Evolutionary conservation across 30 jellyfish, hydroid and myxozoan genomes (phyloP), one percentile per base, ranked within the genome.

Genomic region (Pelagia noctiluca): DNA sequence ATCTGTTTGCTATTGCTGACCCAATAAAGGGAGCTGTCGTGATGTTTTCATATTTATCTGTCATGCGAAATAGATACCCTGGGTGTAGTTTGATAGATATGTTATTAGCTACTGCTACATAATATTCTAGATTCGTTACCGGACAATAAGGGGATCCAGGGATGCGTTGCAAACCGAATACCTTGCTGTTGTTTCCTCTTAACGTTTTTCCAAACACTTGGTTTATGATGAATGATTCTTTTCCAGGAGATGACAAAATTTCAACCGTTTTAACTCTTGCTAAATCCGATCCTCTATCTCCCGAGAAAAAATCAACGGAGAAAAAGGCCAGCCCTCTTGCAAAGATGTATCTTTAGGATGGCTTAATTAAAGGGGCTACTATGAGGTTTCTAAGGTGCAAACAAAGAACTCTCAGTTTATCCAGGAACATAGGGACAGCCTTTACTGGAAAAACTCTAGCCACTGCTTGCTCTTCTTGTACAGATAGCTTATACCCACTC

Each of bases 121-220:
- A 42, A 42, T 42, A 42, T 42, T 42, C 57, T 42, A 42, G 57
- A 42, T 42, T 42, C 57, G 57, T 42, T 42, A 42, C 57, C 16
- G 57, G 57, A 42, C 57, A 42, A 42, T 42, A 42, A 42, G 16
- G 57, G 57, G 57, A 42, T 5, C 57, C 57, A 42, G 57, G 57
- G 57, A 42, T 42, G 57, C 57, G 16, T 42, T 42, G 8, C 57
- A 42, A 42, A 42, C 16, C 57, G 16, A 42, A 5, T 42, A 42
- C 57, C 8, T 42, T 42, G 57, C 57, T 42, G 57, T 42, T 23
- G 82, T 42, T 69, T 2, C 82, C 82, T 35, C 82, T 69, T n/a
- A 66, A 54, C 13, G 54, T 66, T 18, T 66, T 66, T 54, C 78
- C 78, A 13, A 66, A 66, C 36, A 26, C 78, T 29, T 66, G 54